phyloP scores from a whole-genome alignment of 1,140 invertebrate species.

The Tetraneura akinire region DNA sequence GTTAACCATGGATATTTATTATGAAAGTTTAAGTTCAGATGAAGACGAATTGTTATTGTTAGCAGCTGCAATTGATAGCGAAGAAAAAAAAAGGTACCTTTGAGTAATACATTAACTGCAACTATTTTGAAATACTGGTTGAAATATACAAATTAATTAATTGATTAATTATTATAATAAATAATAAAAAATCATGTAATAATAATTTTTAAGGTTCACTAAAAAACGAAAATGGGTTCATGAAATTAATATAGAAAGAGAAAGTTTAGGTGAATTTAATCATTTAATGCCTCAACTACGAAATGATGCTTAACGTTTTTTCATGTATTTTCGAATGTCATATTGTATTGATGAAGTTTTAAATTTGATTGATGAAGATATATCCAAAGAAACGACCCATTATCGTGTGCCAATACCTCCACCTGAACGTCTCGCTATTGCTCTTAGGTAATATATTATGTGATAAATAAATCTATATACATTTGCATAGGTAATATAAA shows the following conservation, averaged over 20 bases:
- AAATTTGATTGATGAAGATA: no score
- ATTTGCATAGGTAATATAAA: no score
- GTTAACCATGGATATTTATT: background rate
- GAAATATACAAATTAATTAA: no score
- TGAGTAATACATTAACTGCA: background rate
- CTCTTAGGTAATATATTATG: no score
- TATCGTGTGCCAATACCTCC: no score
- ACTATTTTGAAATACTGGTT: background rate
- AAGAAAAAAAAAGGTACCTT: conserved; percentile 9
- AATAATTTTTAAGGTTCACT: background rate
- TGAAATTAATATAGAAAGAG: background rate
- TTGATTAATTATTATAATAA: background rate
- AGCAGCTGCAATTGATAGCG: background rate
- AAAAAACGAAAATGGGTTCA: conserved; percentile 4
- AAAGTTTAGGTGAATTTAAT: conserved; percentile 7
- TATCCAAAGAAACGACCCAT: no score
- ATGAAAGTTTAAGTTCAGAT: conserved; percentile 12
- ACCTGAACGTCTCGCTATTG: no score
- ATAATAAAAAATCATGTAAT: conserved; percentile 3
- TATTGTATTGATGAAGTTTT: no score
- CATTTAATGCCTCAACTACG: background rate
- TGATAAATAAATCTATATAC: no score
- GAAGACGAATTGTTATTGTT: background rate
- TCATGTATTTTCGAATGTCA: no score
- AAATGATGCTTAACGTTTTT: no score